phyloP scores from a whole-genome alignment of 2,888 invertebrate species.

The Calliopum simillimum region DNA sequence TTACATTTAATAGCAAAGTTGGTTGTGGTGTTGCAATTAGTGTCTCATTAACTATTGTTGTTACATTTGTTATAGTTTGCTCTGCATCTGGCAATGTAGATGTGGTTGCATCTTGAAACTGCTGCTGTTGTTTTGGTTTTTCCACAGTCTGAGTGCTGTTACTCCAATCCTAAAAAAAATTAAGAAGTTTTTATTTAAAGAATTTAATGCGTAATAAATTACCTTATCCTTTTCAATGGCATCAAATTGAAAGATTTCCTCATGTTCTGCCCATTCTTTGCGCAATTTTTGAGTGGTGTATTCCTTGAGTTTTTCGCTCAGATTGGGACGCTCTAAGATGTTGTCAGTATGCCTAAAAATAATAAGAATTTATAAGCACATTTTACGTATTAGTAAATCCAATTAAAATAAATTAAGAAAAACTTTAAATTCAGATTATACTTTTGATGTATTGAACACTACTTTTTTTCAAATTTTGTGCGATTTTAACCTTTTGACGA shows the following conservation, averaged over 20 bases:
- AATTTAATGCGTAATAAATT: not conserved
- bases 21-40: not conserved
- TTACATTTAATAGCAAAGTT: not conserved
- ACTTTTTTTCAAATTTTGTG: too few species aligned
- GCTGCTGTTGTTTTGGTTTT: slow-evolving; percentile 37
- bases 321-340: slow-evolving; percentile 61
- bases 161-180: slow-evolving; percentile 52
- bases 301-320: slow-evolving; percentile 61
- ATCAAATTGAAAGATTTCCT: slow-evolving; percentile 65
- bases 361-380: not conserved
- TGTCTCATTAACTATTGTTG: not conserved
- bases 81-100: slow-evolving; percentile 1
- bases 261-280: slow-evolving; percentile 67
- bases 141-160: slow-evolving; percentile 53
- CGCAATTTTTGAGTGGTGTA: slow-evolving; percentile 67
- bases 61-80: not conserved
- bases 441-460: too few species aligned
- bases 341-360: slow-evolving; percentile 72
- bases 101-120: slow-evolving; percentile 21
- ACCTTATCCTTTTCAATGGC: slow-evolving; percentile 53
- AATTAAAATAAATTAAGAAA: too few species aligned
- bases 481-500: too few species aligned
- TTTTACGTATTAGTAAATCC: too few species aligned
- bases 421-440: too few species aligned
- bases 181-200: not conserved